These are phyloP conservation scores for Monodelphis domestica DNA, from an alignment of 2,797 vertebrate species.

Conservation along the genomic window DNA sequence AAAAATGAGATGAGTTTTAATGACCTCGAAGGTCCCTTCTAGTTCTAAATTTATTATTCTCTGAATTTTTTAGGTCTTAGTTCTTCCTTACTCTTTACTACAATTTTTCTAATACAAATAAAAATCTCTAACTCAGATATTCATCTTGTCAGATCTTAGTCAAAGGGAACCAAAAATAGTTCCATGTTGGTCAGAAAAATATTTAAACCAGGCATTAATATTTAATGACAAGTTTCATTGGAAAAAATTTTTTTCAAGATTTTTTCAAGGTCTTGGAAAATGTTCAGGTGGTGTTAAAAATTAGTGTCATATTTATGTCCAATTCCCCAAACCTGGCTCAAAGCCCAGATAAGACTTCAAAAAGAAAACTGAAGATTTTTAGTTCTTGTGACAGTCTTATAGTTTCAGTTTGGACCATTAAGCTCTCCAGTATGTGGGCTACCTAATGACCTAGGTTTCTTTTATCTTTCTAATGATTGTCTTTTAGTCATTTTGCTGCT, in stretches of 20 bases:
- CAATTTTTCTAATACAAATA: background rate
- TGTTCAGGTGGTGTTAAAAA: background rate
- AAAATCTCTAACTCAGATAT: background rate
- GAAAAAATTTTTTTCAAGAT: background rate
- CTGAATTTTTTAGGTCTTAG: background rate
- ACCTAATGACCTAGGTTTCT: background rate
- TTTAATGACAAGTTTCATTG: background rate
- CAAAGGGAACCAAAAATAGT: background rate
- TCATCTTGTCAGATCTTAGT: background rate
- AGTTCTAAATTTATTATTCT: background rate
- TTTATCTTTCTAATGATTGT: background rate
- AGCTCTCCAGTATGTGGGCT: background rate
- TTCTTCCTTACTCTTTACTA: background rate
- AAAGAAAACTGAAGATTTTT: background rate
- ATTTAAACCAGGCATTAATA: background rate
- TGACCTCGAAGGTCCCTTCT: background rate
- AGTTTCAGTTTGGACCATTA: background rate
- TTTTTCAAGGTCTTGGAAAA: background rate
- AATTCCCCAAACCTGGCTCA: background rate
- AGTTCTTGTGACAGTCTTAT: constrained; percentile 28
- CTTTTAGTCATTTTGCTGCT: background rate
- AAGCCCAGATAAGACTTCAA: constrained; percentile 1
- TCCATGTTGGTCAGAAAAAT: background rate
- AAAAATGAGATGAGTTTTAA: background rate
- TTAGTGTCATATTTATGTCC: background rate